Evolutionary conservation across 2,797 vertebrate species (phyloP), one percentile per base, ranked within the genome.

Genomic region (Chaetophractus vellerosus): DNA sequence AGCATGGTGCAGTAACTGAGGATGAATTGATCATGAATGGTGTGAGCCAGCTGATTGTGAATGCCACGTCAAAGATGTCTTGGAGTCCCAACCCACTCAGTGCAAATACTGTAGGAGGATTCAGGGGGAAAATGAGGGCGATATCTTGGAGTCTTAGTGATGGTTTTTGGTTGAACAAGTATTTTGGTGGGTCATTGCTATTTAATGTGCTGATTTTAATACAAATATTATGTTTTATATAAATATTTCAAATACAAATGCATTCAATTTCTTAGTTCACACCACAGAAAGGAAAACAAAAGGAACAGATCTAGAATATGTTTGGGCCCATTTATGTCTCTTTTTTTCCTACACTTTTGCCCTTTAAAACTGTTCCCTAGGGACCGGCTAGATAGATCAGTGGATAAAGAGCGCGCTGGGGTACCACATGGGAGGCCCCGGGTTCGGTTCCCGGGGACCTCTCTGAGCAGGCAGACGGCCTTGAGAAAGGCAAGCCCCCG

Each of bases 61-160:
- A 23, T 33, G 19, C 45, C 36, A 79, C 45, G 28, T 90, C 19
- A 55, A 15, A 61, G 19, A 50, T 12, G 9, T 90, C 50, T 36
- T 12, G 21, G 16, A 0, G 3, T 12, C 33, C 9, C 18, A n/a
- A 5, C 19, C 36, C 31, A n/a, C 0, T 23, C 16, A 23, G n/a
- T 18, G 14, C 6, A 75, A 48, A 68, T 0, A 21, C 26, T 14
- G 2, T 21, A 3, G 14, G 16, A 12, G 26, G 24, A 14, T 33
- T 7, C 11, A 24, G 14, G 3, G 41, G 55, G 23, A 45, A 26
- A 52, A 36, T 0, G 50, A 28, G 7, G 8, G 10, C 15, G 18
- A 63, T 12, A 38, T 2, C 50, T 1, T 33, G 55, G 16, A 83
- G 5, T 9, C n/a, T 31, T 91, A 63, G 21, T 31, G 26, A 38